phyloP scores from a whole-genome alignment of 2,113 vertebrate species.

The Acanthisitta chloris region DNA sequence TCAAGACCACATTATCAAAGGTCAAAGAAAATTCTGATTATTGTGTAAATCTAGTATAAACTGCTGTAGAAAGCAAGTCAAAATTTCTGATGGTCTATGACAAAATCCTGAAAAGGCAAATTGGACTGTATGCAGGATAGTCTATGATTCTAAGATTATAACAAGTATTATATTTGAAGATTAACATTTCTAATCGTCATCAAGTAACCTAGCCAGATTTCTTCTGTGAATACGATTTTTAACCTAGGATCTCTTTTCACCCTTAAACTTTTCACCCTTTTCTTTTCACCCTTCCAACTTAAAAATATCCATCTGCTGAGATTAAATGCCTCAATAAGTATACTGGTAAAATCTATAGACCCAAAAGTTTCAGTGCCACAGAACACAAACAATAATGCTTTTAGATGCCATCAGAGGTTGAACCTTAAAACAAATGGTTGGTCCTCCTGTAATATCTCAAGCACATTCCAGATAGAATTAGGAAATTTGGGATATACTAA shows the following conservation, averaged over 20 bases:
- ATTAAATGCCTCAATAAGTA: neutral
- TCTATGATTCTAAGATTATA: neutral
- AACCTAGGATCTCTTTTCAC: neutral
- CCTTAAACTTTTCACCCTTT: too few species aligned
- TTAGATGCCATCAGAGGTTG: neutral
- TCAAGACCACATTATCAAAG: neutral
- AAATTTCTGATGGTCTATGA: neutral
- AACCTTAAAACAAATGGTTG: neutral
- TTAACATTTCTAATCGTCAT: neutral
- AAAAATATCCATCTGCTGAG: neutral
- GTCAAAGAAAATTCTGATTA: neutral
- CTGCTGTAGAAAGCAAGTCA: neutral
- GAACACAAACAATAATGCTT: neutral
- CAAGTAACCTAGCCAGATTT: neutral
- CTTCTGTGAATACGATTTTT: neutral
- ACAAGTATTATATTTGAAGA: neutral
- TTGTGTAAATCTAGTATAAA: neutral
- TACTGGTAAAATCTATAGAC: neutral
- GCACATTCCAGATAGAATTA: neutral
- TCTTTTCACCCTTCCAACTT: neutral
- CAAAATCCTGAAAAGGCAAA: neutral
- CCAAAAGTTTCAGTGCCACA: neutral
- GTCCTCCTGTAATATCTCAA: neutral
- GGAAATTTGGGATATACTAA: neutral
- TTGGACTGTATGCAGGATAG: neutral